Base-by-base conservation (phyloP, 2,797 vertebrate species). In the Anomalospiza imberbis region DNA sequence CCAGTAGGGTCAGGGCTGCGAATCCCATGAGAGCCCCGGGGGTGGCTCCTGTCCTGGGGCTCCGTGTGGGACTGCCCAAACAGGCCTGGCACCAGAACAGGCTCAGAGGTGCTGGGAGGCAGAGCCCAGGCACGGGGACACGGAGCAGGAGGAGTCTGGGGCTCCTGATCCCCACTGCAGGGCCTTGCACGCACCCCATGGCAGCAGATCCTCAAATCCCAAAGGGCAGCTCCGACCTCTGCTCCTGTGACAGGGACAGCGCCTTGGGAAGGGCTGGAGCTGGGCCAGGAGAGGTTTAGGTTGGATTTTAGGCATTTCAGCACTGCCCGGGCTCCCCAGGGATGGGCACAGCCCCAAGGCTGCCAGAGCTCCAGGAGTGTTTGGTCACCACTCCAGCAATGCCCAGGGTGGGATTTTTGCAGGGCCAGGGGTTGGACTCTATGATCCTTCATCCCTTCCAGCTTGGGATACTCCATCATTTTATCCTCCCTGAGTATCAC, bases 21-120 rank as follows among this genome's bases (percentile, higher is more conserved):
- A 28, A 83, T 88, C 82, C 91, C 93, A 91, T 25, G 94, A 58
- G 95, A 94, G 91, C 91, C 63, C 91, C 19, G 5, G 93, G 86
- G 79, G 66, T 90, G 94, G 96, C 90, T 89, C 16, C 78, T 45
- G 60, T 79, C 60, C 91, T 66, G 40, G 72, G 12, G 47, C 89
- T 61, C 25, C 6, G 3, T 7, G 66, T 10, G 44, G 81, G 71
- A 36, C 88, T 91, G 96, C 94, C 88, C 93, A 17, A 2, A 65
- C 94, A 77, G 88, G 94, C 68, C 79, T 85, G 54, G 12, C 0
- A 3, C 40, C 86, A 89, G 89, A 28, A 44, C 1, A 31, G 60
- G 25, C 85, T 70, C 51, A 4, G 38, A 25, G 91, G 58, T 1
- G 29, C 77, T 12, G 71, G 74, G 67, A 50, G 81, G 72, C 47